A percentile compares a stretch with the other conserved stretches of the same genome.
Conservation (phyloP, 2,113 vertebrate genomes). For the Acinonyx jubatus region DNA sequence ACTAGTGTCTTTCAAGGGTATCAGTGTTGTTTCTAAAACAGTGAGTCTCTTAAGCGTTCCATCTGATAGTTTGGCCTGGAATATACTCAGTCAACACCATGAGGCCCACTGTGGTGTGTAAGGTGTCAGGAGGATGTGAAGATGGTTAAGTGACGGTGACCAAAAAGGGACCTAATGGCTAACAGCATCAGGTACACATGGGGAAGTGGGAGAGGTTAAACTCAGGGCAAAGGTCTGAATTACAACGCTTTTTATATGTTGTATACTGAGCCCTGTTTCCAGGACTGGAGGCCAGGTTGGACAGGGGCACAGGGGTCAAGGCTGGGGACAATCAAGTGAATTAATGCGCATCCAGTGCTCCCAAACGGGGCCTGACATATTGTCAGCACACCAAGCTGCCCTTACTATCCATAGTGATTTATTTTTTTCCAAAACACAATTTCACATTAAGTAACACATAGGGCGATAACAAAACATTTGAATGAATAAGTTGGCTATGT, state of each 20-base stretch:
- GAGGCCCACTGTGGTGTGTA: background rate
- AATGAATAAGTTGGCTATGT: background rate
- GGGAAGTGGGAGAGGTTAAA: background rate
- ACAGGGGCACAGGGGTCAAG: background rate
- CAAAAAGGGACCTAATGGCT: background rate
- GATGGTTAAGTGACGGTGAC: background rate
- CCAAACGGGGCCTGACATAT: background rate
- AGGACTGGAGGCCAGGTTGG: background rate
- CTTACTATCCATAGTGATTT: background rate
- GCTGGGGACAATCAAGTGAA: background rate
- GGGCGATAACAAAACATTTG: background rate
- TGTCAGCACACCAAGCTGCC: background rate
- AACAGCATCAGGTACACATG: background rate
- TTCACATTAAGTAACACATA: background rate
- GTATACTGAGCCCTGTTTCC: background rate
- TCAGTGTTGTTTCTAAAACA: background rate
- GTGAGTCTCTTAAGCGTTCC: background rate
- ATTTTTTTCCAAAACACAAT: constrained; percentile 16
- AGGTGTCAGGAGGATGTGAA: background rate
- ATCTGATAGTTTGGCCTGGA: background rate
- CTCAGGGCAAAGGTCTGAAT: background rate
- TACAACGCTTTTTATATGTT: background rate
- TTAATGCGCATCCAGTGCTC: background rate
- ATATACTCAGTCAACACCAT: background rate
- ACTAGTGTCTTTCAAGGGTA: background rate